phyloP scores from a whole-genome alignment of 2,113 vertebrate species.

The Aix galericulata region DNA sequence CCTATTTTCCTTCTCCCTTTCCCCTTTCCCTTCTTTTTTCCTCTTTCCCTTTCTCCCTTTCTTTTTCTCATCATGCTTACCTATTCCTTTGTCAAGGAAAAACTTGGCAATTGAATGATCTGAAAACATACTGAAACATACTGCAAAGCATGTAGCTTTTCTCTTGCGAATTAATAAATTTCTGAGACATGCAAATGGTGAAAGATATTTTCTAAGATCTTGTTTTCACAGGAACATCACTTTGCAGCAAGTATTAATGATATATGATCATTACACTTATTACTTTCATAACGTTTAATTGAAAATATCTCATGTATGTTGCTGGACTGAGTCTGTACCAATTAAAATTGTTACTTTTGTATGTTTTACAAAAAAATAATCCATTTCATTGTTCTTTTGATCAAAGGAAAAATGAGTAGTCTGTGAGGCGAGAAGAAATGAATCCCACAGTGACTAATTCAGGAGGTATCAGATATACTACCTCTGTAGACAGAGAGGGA shows the following conservation, averaged over 20 bases:
- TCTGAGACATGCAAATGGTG: conserved; percentile 30
- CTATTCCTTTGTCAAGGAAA: conserved; percentile 38
- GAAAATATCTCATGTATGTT: conserved; percentile 11
- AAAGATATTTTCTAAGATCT: conserved; percentile 40
- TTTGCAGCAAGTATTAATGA: background rate
- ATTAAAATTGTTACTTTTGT: conserved; percentile 5
- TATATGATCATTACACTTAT: background rate
- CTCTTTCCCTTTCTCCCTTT: background rate
- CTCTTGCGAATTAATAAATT: conserved; percentile 12
- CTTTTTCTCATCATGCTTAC: conserved; percentile 35
- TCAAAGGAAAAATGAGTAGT: background rate
- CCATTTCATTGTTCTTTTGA: conserved; percentile 7
- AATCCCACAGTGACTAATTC: background rate
- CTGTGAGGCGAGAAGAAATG: background rate
- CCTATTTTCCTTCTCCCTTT: background rate
- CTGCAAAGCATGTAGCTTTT: conserved; percentile 20
- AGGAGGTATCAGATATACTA: background rate
- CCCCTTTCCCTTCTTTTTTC: background rate
- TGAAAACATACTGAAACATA: background rate
- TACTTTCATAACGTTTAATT: background rate
- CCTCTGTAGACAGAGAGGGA: background rate
- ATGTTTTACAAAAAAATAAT: background rate
- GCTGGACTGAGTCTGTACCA: background rate
- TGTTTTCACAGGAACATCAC: conserved; percentile 45
- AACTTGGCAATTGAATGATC: conserved; percentile 3